Evolutionary conservation across 1,140 invertebrate species (phyloP).

Genomic region (Calliphora vicina): DNA sequence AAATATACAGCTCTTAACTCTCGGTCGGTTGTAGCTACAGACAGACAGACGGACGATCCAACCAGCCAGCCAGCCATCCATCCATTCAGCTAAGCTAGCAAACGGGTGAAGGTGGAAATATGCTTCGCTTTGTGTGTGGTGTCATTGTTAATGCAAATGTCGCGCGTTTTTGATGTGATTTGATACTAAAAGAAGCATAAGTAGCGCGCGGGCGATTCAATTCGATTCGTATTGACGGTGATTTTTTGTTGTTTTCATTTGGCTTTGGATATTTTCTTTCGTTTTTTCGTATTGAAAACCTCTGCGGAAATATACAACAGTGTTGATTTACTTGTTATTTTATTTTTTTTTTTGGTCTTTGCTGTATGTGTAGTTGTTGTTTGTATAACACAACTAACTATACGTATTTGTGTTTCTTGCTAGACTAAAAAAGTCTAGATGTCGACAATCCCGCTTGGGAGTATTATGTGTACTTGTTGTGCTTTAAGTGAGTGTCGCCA

Average conservation of each 20-base stretch:
- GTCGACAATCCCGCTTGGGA: not conserved
- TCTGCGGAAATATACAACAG: not conserved
- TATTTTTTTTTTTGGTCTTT: too few species aligned
- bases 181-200: conserved; percentile 5
- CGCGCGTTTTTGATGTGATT: conserved; percentile 30
- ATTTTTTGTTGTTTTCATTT: not conserved
- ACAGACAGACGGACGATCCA: too few species aligned
- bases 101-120: conserved; percentile 24
- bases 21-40: too few species aligned
- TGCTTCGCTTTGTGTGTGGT: conserved; percentile 28
- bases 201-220: conserved; percentile 8
- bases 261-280: not conserved
- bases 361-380: too few species aligned
- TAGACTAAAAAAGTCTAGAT: not conserved
- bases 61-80: too few species aligned
- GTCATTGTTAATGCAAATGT: conserved; percentile 34
- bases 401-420: not conserved
- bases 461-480: not conserved
- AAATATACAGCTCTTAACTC: not conserved
- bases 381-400: not conserved
- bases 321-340: conserved; percentile 12
- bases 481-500: not conserved
- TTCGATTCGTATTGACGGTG: conserved; percentile 1
- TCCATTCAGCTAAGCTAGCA: too few species aligned
- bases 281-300: not conserved